phyloP scores from a whole-genome alignment of 2,797 vertebrate species.

The Danio jaintianensis region DNA sequence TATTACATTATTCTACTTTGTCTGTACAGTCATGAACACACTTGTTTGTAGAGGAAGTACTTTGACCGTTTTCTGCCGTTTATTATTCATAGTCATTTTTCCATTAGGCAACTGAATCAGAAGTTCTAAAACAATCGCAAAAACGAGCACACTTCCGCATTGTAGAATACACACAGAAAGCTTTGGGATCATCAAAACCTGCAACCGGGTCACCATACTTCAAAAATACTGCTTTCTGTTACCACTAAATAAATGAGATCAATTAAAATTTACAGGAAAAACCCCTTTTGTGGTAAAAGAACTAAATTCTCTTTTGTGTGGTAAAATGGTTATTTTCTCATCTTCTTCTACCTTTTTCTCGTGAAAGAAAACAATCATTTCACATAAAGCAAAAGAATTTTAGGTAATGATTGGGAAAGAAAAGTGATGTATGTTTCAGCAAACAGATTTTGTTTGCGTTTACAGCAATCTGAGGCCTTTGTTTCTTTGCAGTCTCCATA shows the following conservation, averaged over 20 bases:
- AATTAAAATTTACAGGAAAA: slow-evolving; percentile 9
- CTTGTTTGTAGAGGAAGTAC: too few species aligned
- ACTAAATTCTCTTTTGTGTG: neutral
- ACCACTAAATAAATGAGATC: slow-evolving; percentile 8
- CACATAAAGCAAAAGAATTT: neutral
- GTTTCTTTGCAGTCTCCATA: slow-evolving; percentile 71
- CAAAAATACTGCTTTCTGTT: slow-evolving; percentile 1
- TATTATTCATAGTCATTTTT: too few species aligned
- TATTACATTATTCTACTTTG: too few species aligned
- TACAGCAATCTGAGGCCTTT: slow-evolving; percentile 4
- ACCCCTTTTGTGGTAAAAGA: neutral
- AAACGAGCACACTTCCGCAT: too few species aligned
- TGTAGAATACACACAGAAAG: neutral
- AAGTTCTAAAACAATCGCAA: too few species aligned
- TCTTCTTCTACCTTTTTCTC: too few species aligned
- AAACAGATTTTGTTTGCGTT: slow-evolving; percentile 14
- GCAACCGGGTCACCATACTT: neutral
- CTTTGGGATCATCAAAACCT: slow-evolving; percentile 22
- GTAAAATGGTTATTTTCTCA: too few species aligned
- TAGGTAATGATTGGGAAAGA: neutral
- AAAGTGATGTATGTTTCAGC: neutral
- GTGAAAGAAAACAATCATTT: neutral
- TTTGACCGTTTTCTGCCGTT: too few species aligned
- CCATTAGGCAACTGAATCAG: too few species aligned
- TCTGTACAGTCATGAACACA: too few species aligned